These are phyloP conservation scores for Pantherophis guttatus DNA, from an alignment of 2,113 vertebrate species.

Conservation along the genomic window DNA sequence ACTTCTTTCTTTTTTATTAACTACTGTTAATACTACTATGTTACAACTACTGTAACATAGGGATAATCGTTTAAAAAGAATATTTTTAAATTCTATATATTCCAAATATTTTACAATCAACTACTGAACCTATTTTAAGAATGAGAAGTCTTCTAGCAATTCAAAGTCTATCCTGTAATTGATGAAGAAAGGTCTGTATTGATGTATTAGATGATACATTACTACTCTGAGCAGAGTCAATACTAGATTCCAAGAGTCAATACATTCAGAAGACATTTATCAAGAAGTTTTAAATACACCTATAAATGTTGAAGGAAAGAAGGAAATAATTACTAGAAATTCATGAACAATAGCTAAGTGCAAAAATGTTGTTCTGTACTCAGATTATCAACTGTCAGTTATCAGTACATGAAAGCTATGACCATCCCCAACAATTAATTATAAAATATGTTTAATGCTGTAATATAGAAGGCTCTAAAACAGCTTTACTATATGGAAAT, in stretches of 20 bases:
- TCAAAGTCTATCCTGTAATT: neutral
- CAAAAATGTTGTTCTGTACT: neutral
- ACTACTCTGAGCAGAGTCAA: neutral
- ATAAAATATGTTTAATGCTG: neutral
- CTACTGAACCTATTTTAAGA: neutral
- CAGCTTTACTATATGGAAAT: neutral
- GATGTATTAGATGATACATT: neutral
- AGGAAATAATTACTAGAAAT: neutral
- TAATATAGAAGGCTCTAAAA: neutral
- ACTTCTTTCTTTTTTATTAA: neutral
- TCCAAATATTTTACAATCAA: neutral
- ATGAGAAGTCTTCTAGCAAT: neutral
- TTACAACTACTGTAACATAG: neutral
- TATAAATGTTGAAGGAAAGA: neutral
- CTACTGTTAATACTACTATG: no score
- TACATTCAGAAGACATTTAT: neutral
- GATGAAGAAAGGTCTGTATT: neutral
- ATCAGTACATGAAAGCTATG: neutral
- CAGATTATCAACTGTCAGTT: neutral
- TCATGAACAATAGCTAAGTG: neutral
- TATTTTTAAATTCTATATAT: neutral
- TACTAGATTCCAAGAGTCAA: neutral
- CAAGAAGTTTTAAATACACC: neutral
- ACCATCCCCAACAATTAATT: neutral
- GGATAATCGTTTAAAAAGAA: neutral